These are phyloP conservation scores for Elachura formosa DNA, from an alignment of 2,113 vertebrate species.

Conservation along the genomic window DNA sequence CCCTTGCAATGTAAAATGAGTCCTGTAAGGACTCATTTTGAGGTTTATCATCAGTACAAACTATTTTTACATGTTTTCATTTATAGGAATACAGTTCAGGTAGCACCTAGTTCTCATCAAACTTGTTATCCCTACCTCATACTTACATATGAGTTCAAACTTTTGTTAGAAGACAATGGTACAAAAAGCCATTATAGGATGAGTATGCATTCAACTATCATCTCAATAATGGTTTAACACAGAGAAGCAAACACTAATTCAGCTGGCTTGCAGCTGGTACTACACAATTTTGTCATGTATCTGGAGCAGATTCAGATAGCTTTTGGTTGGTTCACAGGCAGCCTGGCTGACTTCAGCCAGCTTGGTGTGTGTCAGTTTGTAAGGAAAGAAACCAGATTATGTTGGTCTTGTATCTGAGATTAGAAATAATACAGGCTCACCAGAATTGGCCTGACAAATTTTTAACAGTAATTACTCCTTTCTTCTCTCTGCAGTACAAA, in stretches of 20 bases:
- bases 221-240: accelerated
- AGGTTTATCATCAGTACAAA: not conserved
- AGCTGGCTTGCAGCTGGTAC: not conserved
- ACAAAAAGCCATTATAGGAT: not conserved
- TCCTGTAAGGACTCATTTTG: not conserved
- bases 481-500: not conserved
- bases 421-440: not conserved
- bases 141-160: not conserved
- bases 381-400: not conserved
- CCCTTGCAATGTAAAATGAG: not conserved
- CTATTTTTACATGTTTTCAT: not conserved
- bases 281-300: not conserved
- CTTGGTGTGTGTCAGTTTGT: not conserved
- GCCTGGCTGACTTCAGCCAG: not conserved
- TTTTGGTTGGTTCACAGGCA: not conserved
- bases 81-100: not conserved
- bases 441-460: not conserved
- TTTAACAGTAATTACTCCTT: not conserved
- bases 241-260: not conserved
- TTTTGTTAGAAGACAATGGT: not conserved
- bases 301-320: not conserved
- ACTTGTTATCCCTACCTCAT: not conserved
- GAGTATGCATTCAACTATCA: not conserved
- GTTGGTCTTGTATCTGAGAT: not conserved
- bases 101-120: not conserved